Conservation (phyloP, 2,797 vertebrate species). For the Corythornis leucogaster region DNA sequence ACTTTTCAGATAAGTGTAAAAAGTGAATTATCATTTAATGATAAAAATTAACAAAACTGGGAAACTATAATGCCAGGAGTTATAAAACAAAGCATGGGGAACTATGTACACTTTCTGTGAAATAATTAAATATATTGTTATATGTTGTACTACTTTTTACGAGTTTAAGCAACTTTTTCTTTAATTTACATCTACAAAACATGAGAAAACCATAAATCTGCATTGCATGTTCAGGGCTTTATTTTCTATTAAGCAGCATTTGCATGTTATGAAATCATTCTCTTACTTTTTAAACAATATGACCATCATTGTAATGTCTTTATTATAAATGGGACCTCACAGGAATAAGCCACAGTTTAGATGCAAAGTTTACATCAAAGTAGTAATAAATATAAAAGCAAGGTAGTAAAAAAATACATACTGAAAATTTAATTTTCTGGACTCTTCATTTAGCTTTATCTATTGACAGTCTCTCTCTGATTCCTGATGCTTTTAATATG, state of each 20-base stretch:
- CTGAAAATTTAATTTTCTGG: slow-evolving; percentile 5
- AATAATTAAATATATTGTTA: not conserved
- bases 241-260: not conserved
- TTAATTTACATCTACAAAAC: not conserved
- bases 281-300: not conserved
- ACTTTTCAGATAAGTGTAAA: not conserved
- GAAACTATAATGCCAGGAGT: not conserved
- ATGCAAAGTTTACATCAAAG: not conserved
- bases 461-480: not conserved
- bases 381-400: slow-evolving; percentile 1
- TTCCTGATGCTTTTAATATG: slow-evolving; percentile 1
- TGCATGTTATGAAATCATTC: not conserved
- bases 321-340: not conserved
- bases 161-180: not conserved
- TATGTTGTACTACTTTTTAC: not conserved
- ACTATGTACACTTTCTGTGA: not conserved
- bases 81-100: not conserved
- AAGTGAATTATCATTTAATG: not conserved
- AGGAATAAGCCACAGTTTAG: not conserved
- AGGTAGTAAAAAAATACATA: not conserved
- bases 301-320: not conserved
- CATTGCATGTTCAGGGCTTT: not conserved
- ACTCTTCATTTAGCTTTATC: slow-evolving; percentile 21
- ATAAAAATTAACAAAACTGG: not conserved
- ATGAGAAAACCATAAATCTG: not conserved